These are phyloP conservation scores for Pygoscelis antarcticus DNA, from an alignment of 2,113 vertebrate genomes.

Conservation along the genomic window DNA sequence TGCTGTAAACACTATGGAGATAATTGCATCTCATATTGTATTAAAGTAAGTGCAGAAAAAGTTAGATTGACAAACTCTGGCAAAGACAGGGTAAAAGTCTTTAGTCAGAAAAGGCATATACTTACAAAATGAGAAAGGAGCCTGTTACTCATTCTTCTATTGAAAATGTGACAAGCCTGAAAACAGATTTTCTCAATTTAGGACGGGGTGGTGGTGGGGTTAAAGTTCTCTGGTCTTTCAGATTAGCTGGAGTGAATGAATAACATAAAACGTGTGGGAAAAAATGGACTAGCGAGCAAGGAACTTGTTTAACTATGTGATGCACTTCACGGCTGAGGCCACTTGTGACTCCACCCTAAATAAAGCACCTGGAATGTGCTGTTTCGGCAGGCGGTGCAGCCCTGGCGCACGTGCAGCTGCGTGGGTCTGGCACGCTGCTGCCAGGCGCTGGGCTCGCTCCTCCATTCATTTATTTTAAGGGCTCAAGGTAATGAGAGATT, in stretches of 20 bases:
- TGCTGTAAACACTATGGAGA: conserved; percentile 98
- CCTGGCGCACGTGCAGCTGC: not conserved
- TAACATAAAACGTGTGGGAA: conserved; percentile 16
- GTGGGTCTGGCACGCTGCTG: not conserved
- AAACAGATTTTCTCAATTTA: conserved; percentile 17
- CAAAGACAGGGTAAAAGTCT: not conserved
- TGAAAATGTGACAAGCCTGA: conserved; percentile 29
- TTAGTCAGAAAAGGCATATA: not conserved
- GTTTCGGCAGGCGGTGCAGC: not conserved
- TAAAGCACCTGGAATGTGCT: conserved; percentile 38
- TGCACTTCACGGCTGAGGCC: not conserved
- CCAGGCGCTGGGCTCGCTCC: not conserved
- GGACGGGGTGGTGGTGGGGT: not conserved
- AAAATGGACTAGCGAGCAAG: not conserved
- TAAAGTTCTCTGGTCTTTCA: conserved; percentile 14
- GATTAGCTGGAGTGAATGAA: conserved; percentile 21
- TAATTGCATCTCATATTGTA: conserved; percentile 96
- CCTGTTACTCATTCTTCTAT: not conserved
- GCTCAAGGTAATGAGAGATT: conserved; percentile 19
- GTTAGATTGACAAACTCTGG: not conserved
- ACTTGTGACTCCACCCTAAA: not conserved
- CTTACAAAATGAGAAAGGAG: not conserved
- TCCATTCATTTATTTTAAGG: not conserved
- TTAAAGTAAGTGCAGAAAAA: conserved; percentile 88
- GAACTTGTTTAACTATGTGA: conserved; percentile 5